Conservation (phyloP, 2,113 vertebrate genomes). For the Melanotaenia duboulayi region DNA sequence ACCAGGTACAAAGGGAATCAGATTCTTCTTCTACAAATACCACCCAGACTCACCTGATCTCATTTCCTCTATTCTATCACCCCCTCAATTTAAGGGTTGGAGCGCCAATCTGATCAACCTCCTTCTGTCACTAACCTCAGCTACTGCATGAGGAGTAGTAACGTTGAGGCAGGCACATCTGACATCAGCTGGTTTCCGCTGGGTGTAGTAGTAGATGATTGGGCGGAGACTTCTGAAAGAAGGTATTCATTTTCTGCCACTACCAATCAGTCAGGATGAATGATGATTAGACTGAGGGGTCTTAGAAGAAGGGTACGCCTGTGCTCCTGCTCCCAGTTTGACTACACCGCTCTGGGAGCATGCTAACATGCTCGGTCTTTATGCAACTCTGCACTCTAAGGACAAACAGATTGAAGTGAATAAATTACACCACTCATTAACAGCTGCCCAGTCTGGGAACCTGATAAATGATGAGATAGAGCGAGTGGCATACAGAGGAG, state of each 20-base stretch:
- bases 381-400: constrained; percentile 29
- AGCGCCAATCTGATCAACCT: constrained; percentile 53
- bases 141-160: constrained; percentile 33
- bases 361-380: constrained; percentile 37
- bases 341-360: constrained; percentile 16
- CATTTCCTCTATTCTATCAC: constrained; percentile 5
- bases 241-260: constrained; percentile 42
- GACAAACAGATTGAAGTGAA: constrained; percentile 76
- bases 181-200: constrained; percentile 29
- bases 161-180: constrained; percentile 15
- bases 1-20: constrained; percentile 36
- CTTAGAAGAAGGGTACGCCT: constrained; percentile 22
- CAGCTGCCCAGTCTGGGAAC: constrained; percentile 70
- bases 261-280: constrained; percentile 49
- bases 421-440: constrained; percentile 75
- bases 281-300: constrained; percentile 41
- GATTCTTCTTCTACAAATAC: constrained; percentile 32
- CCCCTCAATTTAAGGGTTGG: constrained; percentile 28
- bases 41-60: constrained; percentile 41
- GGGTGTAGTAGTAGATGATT: constrained; percentile 32
- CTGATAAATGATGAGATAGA: constrained; percentile 68
- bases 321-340: constrained; percentile 25
- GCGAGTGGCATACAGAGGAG: constrained; percentile 36
- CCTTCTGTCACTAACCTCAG: constrained; percentile 54
- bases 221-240: constrained; percentile 60